phyloP scores from a whole-genome alignment of 2,888 invertebrate species.

The Operophtera brumata region DNA sequence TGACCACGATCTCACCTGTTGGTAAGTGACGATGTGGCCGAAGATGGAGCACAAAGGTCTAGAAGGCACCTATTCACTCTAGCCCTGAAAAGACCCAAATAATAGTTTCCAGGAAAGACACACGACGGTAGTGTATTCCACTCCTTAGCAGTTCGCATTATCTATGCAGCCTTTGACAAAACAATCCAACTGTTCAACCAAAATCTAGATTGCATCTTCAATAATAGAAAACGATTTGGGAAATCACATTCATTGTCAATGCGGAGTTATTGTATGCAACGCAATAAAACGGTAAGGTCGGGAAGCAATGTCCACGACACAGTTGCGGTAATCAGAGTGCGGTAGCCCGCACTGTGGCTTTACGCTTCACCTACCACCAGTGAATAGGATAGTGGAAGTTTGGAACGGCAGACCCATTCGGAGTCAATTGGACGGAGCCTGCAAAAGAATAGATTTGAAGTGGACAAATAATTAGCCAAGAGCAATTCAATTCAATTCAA shows the following conservation, averaged over 20 bases:
- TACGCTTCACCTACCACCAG: conserved; percentile 25
- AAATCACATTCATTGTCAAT: conserved; percentile 30
- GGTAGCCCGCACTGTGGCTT: conserved; percentile 12
- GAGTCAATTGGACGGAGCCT: conserved; percentile 13
- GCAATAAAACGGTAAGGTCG: conserved; percentile 14
- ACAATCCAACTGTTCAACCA: neutral
- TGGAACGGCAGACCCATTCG: conserved; percentile 15
- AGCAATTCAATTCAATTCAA: too few relatives aligned
- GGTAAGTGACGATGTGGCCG: too few relatives aligned
- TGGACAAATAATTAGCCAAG: too few relatives aligned
- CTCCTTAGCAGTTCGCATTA: too few relatives aligned
- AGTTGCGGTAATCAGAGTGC: conserved; percentile 26
- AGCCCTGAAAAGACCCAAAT: too few relatives aligned
- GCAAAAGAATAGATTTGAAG: neutral
- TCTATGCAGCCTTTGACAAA: neutral
- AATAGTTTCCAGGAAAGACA: too few relatives aligned
- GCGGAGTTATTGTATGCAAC: conserved; percentile 26
- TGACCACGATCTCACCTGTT: too few relatives aligned
- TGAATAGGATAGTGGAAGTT: conserved; percentile 9
- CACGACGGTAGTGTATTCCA: too few relatives aligned
- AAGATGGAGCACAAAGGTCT: too few relatives aligned
- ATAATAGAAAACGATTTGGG: conserved; percentile 21
- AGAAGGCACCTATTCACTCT: too few relatives aligned
- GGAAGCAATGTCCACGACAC: conserved; percentile 27
- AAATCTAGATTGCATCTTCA: conserved; percentile 1